Base-by-base conservation (phyloP, 2,797 vertebrate genomes). In the Petrocephalus sullivani region DNA sequence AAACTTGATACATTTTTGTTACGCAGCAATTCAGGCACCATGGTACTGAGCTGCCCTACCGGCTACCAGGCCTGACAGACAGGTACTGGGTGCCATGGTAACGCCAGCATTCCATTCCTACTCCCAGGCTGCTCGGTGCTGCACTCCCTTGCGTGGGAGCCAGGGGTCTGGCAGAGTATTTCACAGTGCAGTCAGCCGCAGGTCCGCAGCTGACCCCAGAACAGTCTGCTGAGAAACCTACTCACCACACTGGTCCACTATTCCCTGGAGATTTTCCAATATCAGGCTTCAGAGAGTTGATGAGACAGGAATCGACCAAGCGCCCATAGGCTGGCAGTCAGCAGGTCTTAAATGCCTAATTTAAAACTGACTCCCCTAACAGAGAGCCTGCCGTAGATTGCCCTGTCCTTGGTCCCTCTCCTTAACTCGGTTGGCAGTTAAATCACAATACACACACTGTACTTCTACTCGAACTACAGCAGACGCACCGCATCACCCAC, bases 61-160 rank as follows among this genome's bases (percentile, higher is more conserved):
- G 28, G 64, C 28, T 71, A 71, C 64, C 71, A 78, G 71, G 41
- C 33, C 71, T 78, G 41, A 78, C 37, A 78, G 41, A 78, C 71
- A 78, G 71, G 71, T 78, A 78, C 37, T 16, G 71, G 71, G 37
- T 12, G n/a, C 82, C 51, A 84, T 84, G 82, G 82, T 9, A 84
- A 84, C 82, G 51, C 82, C 21, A 12, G 41, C 82, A 51, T 51
- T 51, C 51, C 82, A 53, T 51, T 51, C 51, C 46, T 2, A 46
- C n/a, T 53, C 9, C 82, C 46, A 49, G 53, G 53, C 51, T 54
- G 82, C 49, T 14, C 6, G 23, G 82, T 3, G 4, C 21, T 2
- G 37, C n/a, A 78, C 82, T 85, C 57, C 37, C 71, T 46, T 78
- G 71, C 71, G 71, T 78, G 71, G 71, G 71, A 78, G 19, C 33